These are phyloP conservation scores for Porites divaricata DNA, from an alignment of 92 coral and sea anemone genomes.

Conservation along the genomic window DNA sequence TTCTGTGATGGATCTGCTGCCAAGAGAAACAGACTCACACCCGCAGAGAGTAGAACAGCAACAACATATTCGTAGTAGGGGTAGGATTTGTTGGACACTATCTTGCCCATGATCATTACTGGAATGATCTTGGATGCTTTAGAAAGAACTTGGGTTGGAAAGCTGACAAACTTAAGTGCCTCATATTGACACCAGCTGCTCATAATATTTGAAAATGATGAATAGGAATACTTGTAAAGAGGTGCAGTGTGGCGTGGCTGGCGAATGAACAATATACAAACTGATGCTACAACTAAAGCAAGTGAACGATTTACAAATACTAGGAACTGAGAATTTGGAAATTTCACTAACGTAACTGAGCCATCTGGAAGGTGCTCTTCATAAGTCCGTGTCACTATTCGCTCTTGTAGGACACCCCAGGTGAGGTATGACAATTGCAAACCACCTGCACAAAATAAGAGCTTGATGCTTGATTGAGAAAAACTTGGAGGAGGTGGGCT, in stretches of 20 bases:
- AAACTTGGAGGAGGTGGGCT: slow-evolving; percentile 47
- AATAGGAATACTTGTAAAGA: slow-evolving; percentile 87
- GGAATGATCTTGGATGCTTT: slow-evolving; percentile 99
- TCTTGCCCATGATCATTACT: slow-evolving; percentile 98
- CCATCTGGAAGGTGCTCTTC: slow-evolving; percentile 77
- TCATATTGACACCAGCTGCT: slow-evolving; percentile 99
- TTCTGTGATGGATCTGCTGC: slow-evolving; percentile 74
- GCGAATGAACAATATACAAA: slow-evolving; percentile 67
- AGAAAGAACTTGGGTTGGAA: slow-evolving; percentile 94
- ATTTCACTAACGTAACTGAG: slow-evolving; percentile 64
- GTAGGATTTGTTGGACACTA: slow-evolving; percentile 83
- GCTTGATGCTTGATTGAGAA: slow-evolving; percentile 67
- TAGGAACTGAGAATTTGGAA: slow-evolving; percentile 90
- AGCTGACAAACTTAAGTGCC: slow-evolving; percentile 94
- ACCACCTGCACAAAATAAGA: slow-evolving; percentile 83
- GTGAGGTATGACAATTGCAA: slow-evolving; percentile 90
- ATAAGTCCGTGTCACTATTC: slow-evolving; percentile 86
- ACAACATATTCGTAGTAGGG: slow-evolving; percentile 94
- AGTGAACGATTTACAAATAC: slow-evolving; percentile 91
- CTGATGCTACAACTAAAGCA: slow-evolving; percentile 79
- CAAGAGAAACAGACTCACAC: slow-evolving; percentile 93
- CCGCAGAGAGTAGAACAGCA: slow-evolving; percentile 86
- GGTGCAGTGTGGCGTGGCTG: slow-evolving; percentile 97
- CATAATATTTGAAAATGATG: slow-evolving; percentile 94
- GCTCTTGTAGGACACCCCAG: slow-evolving; percentile 97